A percentile compares a stretch with the other conserved stretches of the same genome.
Conservation (phyloP, 2,113 vertebrate species). For the Laterallus jamaicensis region DNA sequence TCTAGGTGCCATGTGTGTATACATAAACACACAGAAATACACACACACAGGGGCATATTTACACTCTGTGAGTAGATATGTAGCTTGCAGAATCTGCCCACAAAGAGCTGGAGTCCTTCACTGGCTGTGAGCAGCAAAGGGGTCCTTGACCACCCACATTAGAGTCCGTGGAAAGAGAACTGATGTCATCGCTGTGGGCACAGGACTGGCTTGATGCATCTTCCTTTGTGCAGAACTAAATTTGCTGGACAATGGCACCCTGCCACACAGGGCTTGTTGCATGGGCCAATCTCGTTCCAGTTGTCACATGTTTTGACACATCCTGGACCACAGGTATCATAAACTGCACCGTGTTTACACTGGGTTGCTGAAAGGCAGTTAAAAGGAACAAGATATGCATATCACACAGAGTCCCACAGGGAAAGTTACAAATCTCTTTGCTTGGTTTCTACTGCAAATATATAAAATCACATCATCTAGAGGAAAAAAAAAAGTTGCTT, state of each 20-base stretch:
- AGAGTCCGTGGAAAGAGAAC: slow-evolving; percentile 54
- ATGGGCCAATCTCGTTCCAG: slow-evolving; percentile 97
- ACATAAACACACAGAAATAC: slow-evolving; percentile 54
- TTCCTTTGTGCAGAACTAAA: slow-evolving; percentile 89
- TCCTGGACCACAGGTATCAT: slow-evolving; percentile 94
- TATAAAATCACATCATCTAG: background rate
- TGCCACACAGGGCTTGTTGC: slow-evolving; percentile 88
- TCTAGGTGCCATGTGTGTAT: slow-evolving; percentile 13
- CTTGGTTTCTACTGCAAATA: background rate
- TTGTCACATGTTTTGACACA: slow-evolving; percentile 96
- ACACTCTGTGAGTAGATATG: slow-evolving; percentile 37
- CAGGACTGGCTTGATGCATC: slow-evolving; percentile 92
- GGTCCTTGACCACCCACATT: background rate
- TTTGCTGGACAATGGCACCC: slow-evolving; percentile 97
- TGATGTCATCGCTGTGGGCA: slow-evolving; percentile 92
- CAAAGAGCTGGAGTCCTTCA: slow-evolving; percentile 64
- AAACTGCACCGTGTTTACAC: slow-evolving; percentile 93
- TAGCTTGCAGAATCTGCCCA: slow-evolving; percentile 44
- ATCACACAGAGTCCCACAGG: background rate
- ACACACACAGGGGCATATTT: slow-evolving; percentile 58
- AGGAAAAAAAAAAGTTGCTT: background rate
- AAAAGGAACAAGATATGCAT: background rate
- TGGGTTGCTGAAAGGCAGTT: slow-evolving; percentile 83
- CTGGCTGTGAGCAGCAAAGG: slow-evolving; percentile 34
- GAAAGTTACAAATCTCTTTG: background rate